Conservation (phyloP, 1,140 invertebrate genomes). For the Polypedilum vanderplanki region DNA sequence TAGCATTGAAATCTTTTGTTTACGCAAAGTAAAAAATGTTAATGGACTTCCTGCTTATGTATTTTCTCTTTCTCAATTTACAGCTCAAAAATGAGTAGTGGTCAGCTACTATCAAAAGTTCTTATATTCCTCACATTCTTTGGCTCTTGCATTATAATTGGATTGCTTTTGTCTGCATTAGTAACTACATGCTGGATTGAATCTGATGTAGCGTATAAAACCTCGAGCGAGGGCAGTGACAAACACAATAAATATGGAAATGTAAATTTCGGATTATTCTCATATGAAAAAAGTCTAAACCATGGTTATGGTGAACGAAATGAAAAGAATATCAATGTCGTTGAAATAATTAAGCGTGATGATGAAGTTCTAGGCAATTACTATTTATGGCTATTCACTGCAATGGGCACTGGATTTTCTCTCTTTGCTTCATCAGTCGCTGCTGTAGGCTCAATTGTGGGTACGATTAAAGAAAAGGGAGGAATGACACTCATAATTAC, state of each 20-base stretch:
- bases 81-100: conserved; percentile 3
- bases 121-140: conserved; percentile 85
- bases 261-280: conserved; percentile 76
- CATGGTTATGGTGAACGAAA: conserved; percentile 73
- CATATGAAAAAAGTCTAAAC: conserved; percentile 75
- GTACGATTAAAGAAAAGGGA: conserved; percentile 32
- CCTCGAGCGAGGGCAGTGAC: conserved; percentile 29
- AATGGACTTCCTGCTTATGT: background rate
- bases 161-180: conserved; percentile 71
- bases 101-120: conserved; percentile 33
- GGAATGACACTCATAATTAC: conserved; percentile 14
- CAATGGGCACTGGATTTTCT: conserved; percentile 40
- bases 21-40: conserved; percentile 3
- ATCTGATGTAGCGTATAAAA: conserved; percentile 60
- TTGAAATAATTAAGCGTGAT: conserved; percentile 38
- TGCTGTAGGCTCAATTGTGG: conserved; percentile 41
- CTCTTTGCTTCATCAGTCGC: conserved; percentile 39
- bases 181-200: conserved; percentile 83
- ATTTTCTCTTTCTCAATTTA: background rate
- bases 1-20: background rate
- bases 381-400: conserved; percentile 40
- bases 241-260: conserved; percentile 47
- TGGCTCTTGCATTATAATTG: conserved; percentile 72
- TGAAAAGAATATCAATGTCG: conserved; percentile 34
- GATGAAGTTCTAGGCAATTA: conserved; percentile 38